Percentiles rank a stretch among this genome's conserved stretches.
These are phyloP conservation scores for Phymorhynchus buccinoides DNA, from an alignment of 1,140 invertebrate species.

Conservation along the genomic window DNA sequence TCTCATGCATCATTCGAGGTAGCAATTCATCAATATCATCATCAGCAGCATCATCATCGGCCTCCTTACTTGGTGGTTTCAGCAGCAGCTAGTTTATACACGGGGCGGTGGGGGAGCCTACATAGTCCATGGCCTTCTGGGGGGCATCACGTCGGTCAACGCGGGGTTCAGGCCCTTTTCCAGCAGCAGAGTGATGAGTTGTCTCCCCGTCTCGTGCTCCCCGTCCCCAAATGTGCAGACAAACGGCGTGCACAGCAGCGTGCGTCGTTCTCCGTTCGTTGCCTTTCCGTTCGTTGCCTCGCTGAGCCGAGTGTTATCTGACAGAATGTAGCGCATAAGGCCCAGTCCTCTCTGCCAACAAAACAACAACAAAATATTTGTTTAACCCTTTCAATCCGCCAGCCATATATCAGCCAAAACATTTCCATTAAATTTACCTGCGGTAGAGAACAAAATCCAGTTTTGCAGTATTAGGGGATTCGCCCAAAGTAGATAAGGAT, in stretches of 20 bases:
- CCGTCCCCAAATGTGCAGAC: slow-evolving; percentile 30
- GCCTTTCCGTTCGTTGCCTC: not conserved
- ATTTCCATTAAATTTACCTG: too few relatives aligned
- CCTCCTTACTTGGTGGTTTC: not conserved
- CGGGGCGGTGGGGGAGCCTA: slow-evolving; percentile 31
- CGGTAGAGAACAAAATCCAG: too few relatives aligned
- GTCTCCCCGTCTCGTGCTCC: slow-evolving; percentile 13
- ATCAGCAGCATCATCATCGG: too few relatives aligned
- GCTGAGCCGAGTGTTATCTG: not conserved
- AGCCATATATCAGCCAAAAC: too few relatives aligned
- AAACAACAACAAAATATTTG: too few relatives aligned
- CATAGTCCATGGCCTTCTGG: slow-evolving; percentile 46
- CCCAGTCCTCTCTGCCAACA: slow-evolving; percentile 30
- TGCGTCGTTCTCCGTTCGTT: slow-evolving; percentile 24
- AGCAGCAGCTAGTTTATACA: not conserved
- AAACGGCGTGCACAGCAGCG: slow-evolving; percentile 26
- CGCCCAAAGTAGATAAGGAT: too few relatives aligned
- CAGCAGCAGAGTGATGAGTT: slow-evolving; percentile 32
- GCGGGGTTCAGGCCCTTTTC: slow-evolving; percentile 36
- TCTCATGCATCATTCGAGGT: too few relatives aligned
- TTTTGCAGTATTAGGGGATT: too few relatives aligned
- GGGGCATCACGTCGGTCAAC: slow-evolving; percentile 31
- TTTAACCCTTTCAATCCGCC: too few relatives aligned
- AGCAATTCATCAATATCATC: too few relatives aligned
- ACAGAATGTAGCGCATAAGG: slow-evolving; percentile 33